Evolutionary conservation across 2,888 invertebrate species (phyloP).

Genomic region (Imbricaverruca yamaguchii): DNA sequence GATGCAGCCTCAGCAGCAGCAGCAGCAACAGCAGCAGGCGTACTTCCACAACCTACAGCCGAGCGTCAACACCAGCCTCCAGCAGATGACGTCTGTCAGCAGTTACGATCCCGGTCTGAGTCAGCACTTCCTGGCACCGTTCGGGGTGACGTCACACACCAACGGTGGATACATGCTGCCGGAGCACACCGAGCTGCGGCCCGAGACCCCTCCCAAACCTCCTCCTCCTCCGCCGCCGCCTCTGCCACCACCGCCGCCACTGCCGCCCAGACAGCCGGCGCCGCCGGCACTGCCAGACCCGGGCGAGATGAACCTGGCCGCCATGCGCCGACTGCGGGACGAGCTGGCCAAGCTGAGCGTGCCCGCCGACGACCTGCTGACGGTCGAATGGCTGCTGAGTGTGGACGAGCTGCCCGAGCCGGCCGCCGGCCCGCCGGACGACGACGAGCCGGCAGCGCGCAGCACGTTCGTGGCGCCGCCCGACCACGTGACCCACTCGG

Average conservation of each 20-base stretch:
- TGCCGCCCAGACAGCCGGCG: not conserved
- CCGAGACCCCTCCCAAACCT: not conserved
- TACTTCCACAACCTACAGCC: not conserved
- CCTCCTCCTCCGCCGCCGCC: not conserved
- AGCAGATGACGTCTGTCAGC: not conserved
- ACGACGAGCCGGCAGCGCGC: not conserved
- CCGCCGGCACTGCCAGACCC: not conserved
- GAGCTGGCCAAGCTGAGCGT: not conserved
- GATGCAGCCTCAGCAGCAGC: not conserved
- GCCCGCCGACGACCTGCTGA: conserved; percentile 21
- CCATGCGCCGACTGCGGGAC: not conserved
- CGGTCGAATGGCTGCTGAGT: conserved; percentile 7
- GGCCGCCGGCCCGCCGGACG: not conserved
- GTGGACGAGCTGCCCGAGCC: not conserved
- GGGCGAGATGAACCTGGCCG: not conserved
- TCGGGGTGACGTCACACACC: not conserved
- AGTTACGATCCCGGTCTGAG: not conserved
- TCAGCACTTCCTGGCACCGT: conserved; percentile 1
- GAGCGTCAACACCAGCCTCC: not conserved
- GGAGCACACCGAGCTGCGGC: not conserved
- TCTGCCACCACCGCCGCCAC: not conserved
- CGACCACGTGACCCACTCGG: not conserved
- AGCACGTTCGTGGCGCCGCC: not conserved
- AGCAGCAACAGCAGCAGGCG: not conserved
- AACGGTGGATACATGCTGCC: not conserved